A percentile compares a stretch with the other conserved stretches of the same genome.
phyloP scores from a whole-genome alignment of 2,888 invertebrate species.

The Mythimna loreyi region DNA sequence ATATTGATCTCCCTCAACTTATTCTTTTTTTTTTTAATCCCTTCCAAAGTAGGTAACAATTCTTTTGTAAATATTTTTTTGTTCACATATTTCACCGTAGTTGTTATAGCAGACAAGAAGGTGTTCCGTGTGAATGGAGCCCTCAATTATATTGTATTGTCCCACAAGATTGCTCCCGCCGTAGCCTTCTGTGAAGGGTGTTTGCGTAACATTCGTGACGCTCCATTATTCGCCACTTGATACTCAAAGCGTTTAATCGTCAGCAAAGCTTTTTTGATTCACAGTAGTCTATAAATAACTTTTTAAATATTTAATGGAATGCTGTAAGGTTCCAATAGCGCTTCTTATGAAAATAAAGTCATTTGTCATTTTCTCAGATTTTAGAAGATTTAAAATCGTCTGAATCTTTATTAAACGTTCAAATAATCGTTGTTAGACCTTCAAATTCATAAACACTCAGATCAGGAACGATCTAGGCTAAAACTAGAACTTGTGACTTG shows the following conservation, averaged over 20 bases:
- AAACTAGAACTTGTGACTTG: too few species aligned
- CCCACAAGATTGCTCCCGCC: slow-evolving; percentile 65
- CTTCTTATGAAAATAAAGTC: not conserved
- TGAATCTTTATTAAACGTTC: too few species aligned
- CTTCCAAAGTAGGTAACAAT: slow-evolving; percentile 81
- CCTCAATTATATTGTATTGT: slow-evolving; percentile 81
- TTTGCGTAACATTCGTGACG: slow-evolving; percentile 71
- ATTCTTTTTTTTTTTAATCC: slow-evolving; percentile 76
- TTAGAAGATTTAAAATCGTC: not conserved
- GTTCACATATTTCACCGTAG: slow-evolving; percentile 83
- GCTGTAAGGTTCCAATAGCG: too few species aligned
- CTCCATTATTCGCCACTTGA: slow-evolving; percentile 66
- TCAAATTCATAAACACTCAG: too few species aligned
- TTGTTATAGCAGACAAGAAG: slow-evolving; percentile 79
- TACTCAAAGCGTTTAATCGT: slow-evolving; percentile 40
- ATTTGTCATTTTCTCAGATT: not conserved
- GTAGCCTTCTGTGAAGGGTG: slow-evolving; percentile 53
- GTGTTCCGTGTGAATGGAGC: slow-evolving; percentile 78
- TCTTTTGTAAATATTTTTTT: slow-evolving; percentile 85
- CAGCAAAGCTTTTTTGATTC: slow-evolving; percentile 18
- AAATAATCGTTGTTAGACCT: too few species aligned
- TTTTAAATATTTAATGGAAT: slow-evolving; percentile 7
- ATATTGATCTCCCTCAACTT: slow-evolving; percentile 83
- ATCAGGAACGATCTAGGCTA: too few species aligned
- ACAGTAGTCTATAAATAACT: slow-evolving; percentile 15